Evolutionary conservation across 2,113 vertebrate species (phyloP).

Genomic region (Centropus unirufus): DNA sequence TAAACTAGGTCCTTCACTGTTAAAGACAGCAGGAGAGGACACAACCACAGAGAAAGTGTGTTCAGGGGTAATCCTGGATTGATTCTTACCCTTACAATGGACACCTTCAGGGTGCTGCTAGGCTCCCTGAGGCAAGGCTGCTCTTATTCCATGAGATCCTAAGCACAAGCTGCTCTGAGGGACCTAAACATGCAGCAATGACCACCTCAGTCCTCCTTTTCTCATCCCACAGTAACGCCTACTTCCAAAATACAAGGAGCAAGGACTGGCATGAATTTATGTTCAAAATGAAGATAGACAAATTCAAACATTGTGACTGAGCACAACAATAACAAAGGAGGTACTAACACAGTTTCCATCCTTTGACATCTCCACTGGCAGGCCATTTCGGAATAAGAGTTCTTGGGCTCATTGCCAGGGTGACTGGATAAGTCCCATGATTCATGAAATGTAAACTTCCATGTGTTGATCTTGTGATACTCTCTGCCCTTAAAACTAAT

Average conservation of each 20-base stretch:
- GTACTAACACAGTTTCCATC: not conserved
- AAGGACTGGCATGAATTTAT: not conserved
- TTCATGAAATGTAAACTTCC: conserved; percentile 51
- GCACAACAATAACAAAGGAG: conserved; percentile 4
- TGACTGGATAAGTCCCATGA: conserved; percentile 40
- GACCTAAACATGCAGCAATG: not conserved
- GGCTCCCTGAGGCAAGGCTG: not conserved
- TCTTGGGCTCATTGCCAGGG: conserved; percentile 23
- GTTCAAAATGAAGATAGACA: not conserved
- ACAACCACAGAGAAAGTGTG: not conserved
- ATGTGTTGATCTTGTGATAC: conserved; percentile 61
- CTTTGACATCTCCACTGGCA: conserved; percentile 19
- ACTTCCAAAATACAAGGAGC: not conserved
- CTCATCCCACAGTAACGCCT: not conserved
- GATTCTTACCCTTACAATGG: not conserved
- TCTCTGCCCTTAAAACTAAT: conserved; percentile 48
- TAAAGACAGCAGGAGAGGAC: not conserved
- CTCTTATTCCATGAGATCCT: not conserved
- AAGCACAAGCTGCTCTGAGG: not conserved
- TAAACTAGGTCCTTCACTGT: not conserved
- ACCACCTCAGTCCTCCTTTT: not conserved
- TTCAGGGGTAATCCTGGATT: not conserved
- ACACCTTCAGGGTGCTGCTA: not conserved
- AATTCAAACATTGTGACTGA: not conserved
- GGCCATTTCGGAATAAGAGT: conserved; percentile 33